Conservation (phyloP, 2,888 invertebrate genomes). For the Tinea semifulvella region DNA sequence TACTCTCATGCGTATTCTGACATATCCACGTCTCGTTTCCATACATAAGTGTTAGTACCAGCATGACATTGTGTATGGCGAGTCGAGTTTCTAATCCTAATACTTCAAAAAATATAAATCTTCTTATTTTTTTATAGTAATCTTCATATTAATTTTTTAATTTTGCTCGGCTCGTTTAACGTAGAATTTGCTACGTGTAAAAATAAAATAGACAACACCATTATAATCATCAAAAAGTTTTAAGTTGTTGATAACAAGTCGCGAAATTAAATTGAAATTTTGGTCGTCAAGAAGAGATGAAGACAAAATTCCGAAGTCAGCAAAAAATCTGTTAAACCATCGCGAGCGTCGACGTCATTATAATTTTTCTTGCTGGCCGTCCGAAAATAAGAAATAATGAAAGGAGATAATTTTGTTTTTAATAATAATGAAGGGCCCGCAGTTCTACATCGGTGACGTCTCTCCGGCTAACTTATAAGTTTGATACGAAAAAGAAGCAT, state of each 20-base stretch:
- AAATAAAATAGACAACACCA: too few species aligned
- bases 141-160: too few species aligned
- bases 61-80: too few species aligned
- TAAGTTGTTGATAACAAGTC: not conserved
- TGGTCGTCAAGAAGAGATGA: not conserved
- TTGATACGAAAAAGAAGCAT: conserved; percentile 10
- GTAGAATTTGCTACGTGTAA: too few species aligned
- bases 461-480: conserved; percentile 17
- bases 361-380: conserved; percentile 2
- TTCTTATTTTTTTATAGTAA: too few species aligned
- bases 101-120: too few species aligned
- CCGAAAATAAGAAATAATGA: conserved; percentile 14
- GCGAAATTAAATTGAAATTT: conserved; percentile 5
- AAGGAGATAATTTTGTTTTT: conserved; percentile 21
- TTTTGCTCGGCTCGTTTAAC: too few species aligned
- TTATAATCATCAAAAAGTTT: not conserved
- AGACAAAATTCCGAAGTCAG: not conserved
- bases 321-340: conserved; percentile 6
- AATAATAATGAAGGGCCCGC: conserved; percentile 19
- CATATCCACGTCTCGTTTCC: too few species aligned
- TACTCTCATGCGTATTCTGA: too few species aligned
- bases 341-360: conserved; percentile 3
- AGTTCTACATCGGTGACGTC: conserved; percentile 18
- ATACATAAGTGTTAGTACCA: too few species aligned
- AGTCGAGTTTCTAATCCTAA: too few species aligned